A percentile compares a stretch with the other conserved stretches of the same genome.
Evolutionary conservation across 2,888 invertebrate species (phyloP).

Genomic region (Apomyelois bistriatella): DNA sequence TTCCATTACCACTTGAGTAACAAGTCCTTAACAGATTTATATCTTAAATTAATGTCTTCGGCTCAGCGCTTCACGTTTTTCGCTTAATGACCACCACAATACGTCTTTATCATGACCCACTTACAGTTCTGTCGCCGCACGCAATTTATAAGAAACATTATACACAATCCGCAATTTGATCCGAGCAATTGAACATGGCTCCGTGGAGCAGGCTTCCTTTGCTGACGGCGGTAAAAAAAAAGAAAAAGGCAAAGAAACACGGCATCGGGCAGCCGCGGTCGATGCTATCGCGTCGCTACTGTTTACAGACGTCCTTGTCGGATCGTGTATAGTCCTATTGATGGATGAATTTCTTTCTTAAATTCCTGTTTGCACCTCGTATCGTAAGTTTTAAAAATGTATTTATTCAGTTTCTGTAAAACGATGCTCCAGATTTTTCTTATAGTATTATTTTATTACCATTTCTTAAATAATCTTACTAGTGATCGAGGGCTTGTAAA

Average conservation of each 20-base stretch:
- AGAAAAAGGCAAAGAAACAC: conserved; percentile 15
- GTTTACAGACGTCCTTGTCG: conserved; percentile 14
- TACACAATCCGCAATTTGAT: conserved; percentile 31
- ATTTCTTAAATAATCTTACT: too few species aligned
- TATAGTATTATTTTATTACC: too few species aligned
- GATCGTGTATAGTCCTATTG: neutral
- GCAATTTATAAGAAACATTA: conserved; percentile 10
- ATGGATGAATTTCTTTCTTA: conserved; percentile 2
- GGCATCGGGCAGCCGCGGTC: conserved; percentile 6
- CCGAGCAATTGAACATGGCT: conserved; percentile 30
- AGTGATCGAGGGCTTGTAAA: too few species aligned
- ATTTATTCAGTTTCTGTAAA: neutral
- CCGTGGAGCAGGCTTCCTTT: conserved; percentile 19
- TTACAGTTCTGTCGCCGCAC: conserved; percentile 4
- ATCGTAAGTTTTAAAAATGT: neutral
- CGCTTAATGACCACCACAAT: conserved; percentile 6
- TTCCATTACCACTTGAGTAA: too few species aligned
- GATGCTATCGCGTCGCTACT: conserved; percentile 13
- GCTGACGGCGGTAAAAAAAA: conserved; percentile 19
- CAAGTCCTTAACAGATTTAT: neutral
- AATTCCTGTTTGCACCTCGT: neutral
- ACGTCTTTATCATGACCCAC: conserved; percentile 12
- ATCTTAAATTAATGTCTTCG: conserved; percentile 3
- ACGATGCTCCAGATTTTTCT: too few species aligned
- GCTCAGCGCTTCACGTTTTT: neutral